Evolutionary conservation across 2,113 vertebrate genomes (phyloP).

Genomic region (Andinoacara biseriatus): DNA sequence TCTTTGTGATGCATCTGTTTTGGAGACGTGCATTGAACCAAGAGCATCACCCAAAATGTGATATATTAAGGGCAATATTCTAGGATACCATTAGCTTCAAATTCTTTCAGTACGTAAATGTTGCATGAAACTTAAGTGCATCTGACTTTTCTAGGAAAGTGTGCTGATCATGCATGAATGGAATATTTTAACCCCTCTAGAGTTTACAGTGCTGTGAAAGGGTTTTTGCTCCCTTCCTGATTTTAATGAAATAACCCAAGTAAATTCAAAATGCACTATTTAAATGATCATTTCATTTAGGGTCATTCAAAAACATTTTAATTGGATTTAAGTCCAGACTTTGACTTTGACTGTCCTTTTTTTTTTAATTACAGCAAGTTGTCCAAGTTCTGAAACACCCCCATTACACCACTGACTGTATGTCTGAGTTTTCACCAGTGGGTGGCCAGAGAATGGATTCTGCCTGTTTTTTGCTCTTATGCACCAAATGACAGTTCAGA

Average conservation of each 20-base stretch:
- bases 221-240: not conserved
- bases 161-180: not conserved
- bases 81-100: not conserved
- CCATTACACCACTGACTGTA: not conserved
- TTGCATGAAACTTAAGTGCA: conserved; percentile 2
- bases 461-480: too few species aligned
- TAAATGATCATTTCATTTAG: not conserved
- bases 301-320: not conserved
- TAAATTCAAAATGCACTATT: not conserved
- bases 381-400: not conserved
- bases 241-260: not conserved
- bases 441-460: too few species aligned
- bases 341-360: not conserved
- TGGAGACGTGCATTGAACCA: not conserved
- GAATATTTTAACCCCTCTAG: not conserved
- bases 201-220: not conserved
- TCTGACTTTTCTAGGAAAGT: not conserved
- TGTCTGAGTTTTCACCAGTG: too few species aligned
- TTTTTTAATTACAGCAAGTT: not conserved
- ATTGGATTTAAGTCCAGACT: not conserved
- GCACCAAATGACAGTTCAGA: too few species aligned
- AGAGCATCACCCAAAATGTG: not conserved
- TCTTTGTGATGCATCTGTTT: conserved; percentile 37
- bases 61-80: conserved; percentile 18
- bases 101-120: conserved; percentile 20